Percentiles rank a stretch among this genome's conserved stretches.
Evolutionary conservation across 30 jellyfish, hydroid and myxozoan genomes (phyloP).

Genomic region (Sanderia malayensis): DNA sequence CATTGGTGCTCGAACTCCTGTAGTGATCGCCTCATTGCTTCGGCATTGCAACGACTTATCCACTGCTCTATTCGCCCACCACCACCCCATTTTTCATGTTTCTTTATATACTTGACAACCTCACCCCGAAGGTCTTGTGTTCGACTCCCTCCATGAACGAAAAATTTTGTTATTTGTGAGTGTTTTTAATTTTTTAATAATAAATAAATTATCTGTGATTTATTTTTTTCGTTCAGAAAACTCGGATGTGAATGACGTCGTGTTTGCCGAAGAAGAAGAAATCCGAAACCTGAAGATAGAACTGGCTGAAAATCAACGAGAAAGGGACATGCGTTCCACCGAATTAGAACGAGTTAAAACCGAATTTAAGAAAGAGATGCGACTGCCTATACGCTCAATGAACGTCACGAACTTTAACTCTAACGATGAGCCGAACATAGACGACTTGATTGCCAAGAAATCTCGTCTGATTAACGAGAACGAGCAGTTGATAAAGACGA

Average conservation of each 20-base stretch:
- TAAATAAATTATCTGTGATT: too few relatives aligned
- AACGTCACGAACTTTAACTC: conserved; percentile 8
- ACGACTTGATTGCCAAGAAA: conserved; percentile 31
- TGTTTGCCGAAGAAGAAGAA: conserved; percentile 59
- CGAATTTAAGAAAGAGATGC: conserved; percentile 30
- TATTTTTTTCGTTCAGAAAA: neutral
- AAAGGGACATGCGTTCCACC: conserved; percentile 70
- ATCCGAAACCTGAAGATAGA: conserved; percentile 51
- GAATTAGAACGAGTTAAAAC: conserved; percentile 61
- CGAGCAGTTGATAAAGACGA: conserved; percentile 32
- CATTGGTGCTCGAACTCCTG: too few relatives aligned
- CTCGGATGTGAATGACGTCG: conserved; percentile 37
- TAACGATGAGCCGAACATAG: conserved; percentile 19
- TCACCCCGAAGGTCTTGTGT: too few relatives aligned
- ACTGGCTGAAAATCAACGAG: conserved; percentile 63
- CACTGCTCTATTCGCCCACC: too few relatives aligned
- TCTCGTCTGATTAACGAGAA: conserved; percentile 56
- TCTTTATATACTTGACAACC: too few relatives aligned
- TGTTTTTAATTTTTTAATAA: too few relatives aligned
- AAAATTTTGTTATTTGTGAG: too few relatives aligned
- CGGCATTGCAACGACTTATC: too few relatives aligned
- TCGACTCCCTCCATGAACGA: too few relatives aligned
- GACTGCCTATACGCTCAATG: conserved; percentile 26
- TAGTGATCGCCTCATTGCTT: too few relatives aligned
- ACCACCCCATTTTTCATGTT: too few relatives aligned